These are phyloP conservation scores for Tyrannus savana DNA, from an alignment of 2,113 vertebrate species.

Conservation along the genomic window DNA sequence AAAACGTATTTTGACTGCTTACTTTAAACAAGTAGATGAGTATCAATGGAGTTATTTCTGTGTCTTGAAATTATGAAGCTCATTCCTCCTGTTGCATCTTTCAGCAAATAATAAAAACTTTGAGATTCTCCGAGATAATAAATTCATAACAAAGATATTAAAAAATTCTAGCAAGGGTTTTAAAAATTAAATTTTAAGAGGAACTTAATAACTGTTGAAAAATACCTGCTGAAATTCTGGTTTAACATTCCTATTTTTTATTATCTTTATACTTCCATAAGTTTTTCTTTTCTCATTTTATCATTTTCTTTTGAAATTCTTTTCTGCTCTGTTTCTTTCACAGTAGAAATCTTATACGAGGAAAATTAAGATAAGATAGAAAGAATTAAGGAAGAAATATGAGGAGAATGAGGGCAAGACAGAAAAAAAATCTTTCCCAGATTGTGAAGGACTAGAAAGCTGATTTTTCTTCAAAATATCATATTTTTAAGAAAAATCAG, in stretches of 20 bases:
- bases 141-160: not conserved
- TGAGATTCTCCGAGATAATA: not conserved
- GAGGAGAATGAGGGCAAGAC: not conserved
- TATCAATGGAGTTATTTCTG: not conserved
- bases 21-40: not conserved
- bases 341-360: not conserved
- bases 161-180: not conserved
- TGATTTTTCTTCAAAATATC: not conserved
- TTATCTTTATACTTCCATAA: not conserved
- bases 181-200: not conserved
- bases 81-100: not conserved
- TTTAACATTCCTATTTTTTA: not conserved
- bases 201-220: not conserved
- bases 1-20: not conserved
- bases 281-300: not conserved
- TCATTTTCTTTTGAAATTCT: not conserved
- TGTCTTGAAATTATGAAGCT: not conserved
- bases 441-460: not conserved
- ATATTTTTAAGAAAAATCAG: no score
- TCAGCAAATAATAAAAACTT: not conserved
- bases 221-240: not conserved
- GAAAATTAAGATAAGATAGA: not conserved
- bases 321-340: not conserved
- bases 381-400: not conserved
- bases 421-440: not conserved